Percentiles rank a stretch among this genome's conserved stretches.
phyloP scores from a whole-genome alignment of 2,113 vertebrate genomes.

The Lamprologus ornatipinnis region DNA sequence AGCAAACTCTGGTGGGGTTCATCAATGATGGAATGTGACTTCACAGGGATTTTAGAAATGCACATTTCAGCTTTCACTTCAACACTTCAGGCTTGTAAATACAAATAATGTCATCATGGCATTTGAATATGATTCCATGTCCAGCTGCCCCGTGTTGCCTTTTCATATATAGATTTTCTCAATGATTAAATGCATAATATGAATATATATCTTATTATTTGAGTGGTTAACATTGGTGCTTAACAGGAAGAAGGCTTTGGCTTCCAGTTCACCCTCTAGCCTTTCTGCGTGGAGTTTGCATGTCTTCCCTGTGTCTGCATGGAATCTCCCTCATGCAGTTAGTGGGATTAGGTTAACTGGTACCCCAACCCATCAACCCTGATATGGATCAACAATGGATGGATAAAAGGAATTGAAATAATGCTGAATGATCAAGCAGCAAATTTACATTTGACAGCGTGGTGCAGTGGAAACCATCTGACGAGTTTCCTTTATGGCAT shows the following conservation, averaged over 20 bases:
- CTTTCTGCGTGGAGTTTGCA: neutral
- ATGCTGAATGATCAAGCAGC: neutral
- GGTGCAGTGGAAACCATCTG: neutral
- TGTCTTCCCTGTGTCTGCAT: neutral
- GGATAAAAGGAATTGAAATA: neutral
- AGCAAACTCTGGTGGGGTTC: conserved; percentile 17
- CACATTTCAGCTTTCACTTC: conserved; percentile 21
- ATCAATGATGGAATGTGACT: conserved; percentile 46
- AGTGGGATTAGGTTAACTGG: neutral
- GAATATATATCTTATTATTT: neutral
- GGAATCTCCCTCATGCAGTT: neutral
- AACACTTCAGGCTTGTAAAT: conserved; percentile 20
- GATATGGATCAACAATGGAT: neutral
- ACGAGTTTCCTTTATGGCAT: neutral
- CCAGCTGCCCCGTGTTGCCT: neutral
- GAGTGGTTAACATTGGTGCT: neutral
- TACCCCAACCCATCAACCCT: neutral
- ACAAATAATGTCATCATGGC: conserved; percentile 16
- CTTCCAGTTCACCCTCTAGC: neutral
- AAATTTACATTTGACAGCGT: fast-evolving
- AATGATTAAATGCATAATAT: neutral
- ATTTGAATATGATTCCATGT: conserved; percentile 14
- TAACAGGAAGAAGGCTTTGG: neutral
- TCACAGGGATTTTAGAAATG: conserved; percentile 3
- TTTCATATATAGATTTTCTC: neutral